Evolutionary conservation across 2,113 vertebrate species (phyloP), one percentile per base, ranked within the genome.

Genomic region (Ochotona princeps): DNA sequence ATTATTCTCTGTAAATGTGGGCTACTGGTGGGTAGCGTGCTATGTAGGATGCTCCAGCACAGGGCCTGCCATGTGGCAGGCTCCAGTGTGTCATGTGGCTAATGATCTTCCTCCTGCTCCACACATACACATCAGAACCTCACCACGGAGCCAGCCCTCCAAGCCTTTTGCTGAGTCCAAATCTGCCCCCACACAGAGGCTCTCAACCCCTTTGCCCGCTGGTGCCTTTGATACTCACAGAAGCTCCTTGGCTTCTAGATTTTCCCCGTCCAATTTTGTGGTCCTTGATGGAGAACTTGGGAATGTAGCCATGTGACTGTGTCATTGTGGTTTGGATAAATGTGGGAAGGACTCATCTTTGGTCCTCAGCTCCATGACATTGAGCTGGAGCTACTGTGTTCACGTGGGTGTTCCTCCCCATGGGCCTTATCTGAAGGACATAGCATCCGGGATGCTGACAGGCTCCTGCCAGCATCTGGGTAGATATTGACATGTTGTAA

Each of bases 401-500:
- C 21, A 72, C 8, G 8, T 8, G 60, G 72, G 38, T 54, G 66
- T n/a, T 57, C 65, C 13, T 73, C 35, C 49, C 7, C 26, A 44
- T 57, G 13, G 51, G 21, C 66, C 28, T 38, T 85, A 80, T 61
- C 82, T 51, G 15, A 85, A 78, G 51, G 75, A 54, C 61, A 76
- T 4, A 3, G 60, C 66, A 82, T 76, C 89, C 54, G 54, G 89
- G 23, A 1, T 75, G 88, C 94, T 82, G 88, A 51, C 57, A 91
- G 57, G 30, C 44, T 89, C 47, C 79, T 0, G 0, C 72, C 94
- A n/a, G 0, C 76, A 74, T 17, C 78, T 95, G 94, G 95, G 93
- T 91, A 44, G 13, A 18, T 97, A 90, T 69, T 97, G 96, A 92
- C 97, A 97, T 89, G 87, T 96, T 97, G 92, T 97, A 98, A 97